phyloP scores from a whole-genome alignment of 2,888 invertebrate species.

The Drosophila rellima region DNA sequence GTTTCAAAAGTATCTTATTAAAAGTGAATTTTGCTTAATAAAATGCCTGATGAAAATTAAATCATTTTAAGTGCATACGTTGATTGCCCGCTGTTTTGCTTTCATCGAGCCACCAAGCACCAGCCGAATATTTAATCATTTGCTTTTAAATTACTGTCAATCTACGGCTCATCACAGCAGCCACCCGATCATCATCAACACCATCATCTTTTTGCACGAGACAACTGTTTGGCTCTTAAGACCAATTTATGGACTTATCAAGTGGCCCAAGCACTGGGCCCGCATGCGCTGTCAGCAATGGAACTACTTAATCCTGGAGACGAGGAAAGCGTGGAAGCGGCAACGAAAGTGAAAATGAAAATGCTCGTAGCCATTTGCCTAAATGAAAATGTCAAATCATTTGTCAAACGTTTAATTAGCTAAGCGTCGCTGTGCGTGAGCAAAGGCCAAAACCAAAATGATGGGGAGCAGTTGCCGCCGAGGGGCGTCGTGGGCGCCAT shows the following conservation, averaged over 20 bases:
- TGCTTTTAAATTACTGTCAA: conserved; percentile 62
- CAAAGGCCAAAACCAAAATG: conserved; percentile 3
- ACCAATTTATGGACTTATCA: conserved; percentile 38
- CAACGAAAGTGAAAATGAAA: conserved; percentile 52
- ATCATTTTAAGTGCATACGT: conserved; percentile 4
- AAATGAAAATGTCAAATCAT: conserved; percentile 76
- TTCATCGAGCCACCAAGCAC: conserved; percentile 19
- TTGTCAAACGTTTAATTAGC: conserved; percentile 74
- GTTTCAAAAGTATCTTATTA: neutral
- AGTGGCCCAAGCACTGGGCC: conserved; percentile 30
- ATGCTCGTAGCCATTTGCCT: conserved; percentile 53
- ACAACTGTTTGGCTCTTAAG: conserved; percentile 31
- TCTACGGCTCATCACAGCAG: conserved; percentile 44
- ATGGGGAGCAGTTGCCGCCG: conserved; percentile 26
- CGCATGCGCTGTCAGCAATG: conserved; percentile 71
- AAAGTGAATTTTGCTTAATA: conserved; percentile 10
- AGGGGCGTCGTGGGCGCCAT: conserved; percentile 46
- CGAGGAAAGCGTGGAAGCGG: conserved; percentile 24
- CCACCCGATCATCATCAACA: conserved; percentile 23
- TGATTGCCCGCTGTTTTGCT: conserved; percentile 33
- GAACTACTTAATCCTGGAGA: conserved; percentile 54
- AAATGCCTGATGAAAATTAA: neutral
- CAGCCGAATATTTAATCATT: conserved; percentile 29
- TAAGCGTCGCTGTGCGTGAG: conserved; percentile 24
- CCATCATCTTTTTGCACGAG: conserved; percentile 58